Evolutionary conservation across 1,140 invertebrate species (phyloP).

Genomic region (Pogonomyrmex californicus): DNA sequence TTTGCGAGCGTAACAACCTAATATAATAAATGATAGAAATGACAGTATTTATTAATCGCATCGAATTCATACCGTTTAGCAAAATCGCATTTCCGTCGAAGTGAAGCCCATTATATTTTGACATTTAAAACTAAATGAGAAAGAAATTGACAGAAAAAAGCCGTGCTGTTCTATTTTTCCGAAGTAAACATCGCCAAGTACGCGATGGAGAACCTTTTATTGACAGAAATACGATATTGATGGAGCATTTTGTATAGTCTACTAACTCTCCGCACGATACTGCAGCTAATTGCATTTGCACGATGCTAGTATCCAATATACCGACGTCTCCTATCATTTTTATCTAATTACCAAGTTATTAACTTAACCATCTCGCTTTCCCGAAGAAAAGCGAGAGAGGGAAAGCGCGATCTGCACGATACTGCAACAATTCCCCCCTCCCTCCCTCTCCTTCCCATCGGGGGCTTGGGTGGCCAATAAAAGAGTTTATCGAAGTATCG

Average conservation of each 20-base stretch:
- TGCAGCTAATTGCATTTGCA: slow-evolving; percentile 53
- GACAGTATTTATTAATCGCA: background rate
- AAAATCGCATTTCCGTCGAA: background rate
- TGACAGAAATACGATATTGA: slow-evolving; percentile 46
- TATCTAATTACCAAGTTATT: slow-evolving; percentile 67
- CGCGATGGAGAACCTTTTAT: background rate
- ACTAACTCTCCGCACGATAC: slow-evolving; percentile 26
- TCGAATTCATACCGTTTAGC: background rate
- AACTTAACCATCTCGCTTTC: slow-evolving; percentile 18
- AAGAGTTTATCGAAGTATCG: slow-evolving; percentile 68
- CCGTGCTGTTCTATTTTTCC: background rate
- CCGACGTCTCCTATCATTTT: slow-evolving; percentile 51
- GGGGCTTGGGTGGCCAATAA: slow-evolving; percentile 56
- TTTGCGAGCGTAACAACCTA: background rate
- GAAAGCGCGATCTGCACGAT: background rate
- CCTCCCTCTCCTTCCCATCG: background rate
- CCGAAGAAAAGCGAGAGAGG: background rate
- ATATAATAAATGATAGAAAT: background rate
- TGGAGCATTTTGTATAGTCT: slow-evolving; percentile 9
- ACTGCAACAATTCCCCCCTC: slow-evolving; percentile 44
- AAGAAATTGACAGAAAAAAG: slow-evolving; percentile 13
- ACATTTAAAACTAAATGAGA: background rate
- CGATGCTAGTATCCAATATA: slow-evolving; percentile 41
- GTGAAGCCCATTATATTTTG: background rate
- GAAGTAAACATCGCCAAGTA: background rate